These are phyloP conservation scores for Lasioglossum albipes DNA, from an alignment of 1,140 invertebrate genomes.

Conservation along the genomic window DNA sequence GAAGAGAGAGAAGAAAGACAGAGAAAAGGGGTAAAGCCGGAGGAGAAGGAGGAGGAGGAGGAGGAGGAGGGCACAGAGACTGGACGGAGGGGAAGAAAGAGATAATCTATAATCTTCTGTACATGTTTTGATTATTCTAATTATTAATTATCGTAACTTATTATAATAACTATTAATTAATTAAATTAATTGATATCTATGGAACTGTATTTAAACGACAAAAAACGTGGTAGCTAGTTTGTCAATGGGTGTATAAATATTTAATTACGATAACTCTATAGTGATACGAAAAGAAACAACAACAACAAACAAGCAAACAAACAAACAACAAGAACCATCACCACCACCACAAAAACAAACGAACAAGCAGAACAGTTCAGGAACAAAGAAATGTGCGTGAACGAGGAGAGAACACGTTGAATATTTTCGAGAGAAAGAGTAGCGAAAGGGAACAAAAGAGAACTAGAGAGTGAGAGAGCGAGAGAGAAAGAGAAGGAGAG, in stretches of 20 bases:
- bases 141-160: slow-evolving; percentile 78
- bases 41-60: slow-evolving; percentile 15
- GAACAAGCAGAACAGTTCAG: slow-evolving; percentile 1
- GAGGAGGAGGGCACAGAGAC: slow-evolving; percentile 23
- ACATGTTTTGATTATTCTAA: slow-evolving; percentile 79
- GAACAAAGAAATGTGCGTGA: slow-evolving; percentile 15
- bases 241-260: slow-evolving; percentile 79
- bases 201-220: slow-evolving; percentile 75
- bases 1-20: too few relatives aligned
- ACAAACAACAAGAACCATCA: slow-evolving; percentile 13
- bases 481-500: slow-evolving; percentile 9
- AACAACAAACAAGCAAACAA: slow-evolving; percentile 42
- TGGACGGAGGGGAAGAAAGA: slow-evolving; percentile 45
- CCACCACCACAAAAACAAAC: neutral
- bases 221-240: slow-evolving; percentile 77
- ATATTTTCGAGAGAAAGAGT: slow-evolving; percentile 2
- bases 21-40: too few relatives aligned
- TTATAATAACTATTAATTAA: slow-evolving; percentile 77
- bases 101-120: slow-evolving; percentile 78
- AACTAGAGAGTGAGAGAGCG: neutral
- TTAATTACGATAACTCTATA: slow-evolving; percentile 76
- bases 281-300: slow-evolving; percentile 57
- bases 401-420: neutral
- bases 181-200: slow-evolving; percentile 78
- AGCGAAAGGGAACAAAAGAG: slow-evolving; percentile 7